Base-by-base conservation (phyloP, 2,797 vertebrate species). In the Falco novaeseelandiae region DNA sequence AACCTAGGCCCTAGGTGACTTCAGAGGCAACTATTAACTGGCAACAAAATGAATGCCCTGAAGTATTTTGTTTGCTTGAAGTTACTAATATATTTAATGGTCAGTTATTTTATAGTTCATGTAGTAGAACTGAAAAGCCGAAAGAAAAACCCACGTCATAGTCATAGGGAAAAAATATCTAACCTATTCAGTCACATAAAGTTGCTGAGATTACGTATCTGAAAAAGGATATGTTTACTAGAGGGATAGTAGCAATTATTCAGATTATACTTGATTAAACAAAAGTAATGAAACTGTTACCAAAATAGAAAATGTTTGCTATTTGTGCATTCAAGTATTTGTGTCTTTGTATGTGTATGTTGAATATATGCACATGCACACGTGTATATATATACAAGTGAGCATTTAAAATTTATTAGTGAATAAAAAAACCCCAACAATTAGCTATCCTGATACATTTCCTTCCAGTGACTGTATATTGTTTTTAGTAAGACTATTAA, bases 401-500 rank as follows among this genome's bases (percentile, higher is more conserved):
- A 73, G 12, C 4, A 1, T 72, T 88, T 72, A 10, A 42, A 79
- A 58, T 69, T 26, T 58, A 63, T 40, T 34, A 25, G 32, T 54
- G 69, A 46, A 30, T 57, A 36, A 10, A 7, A 49, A 16, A 30
- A 2, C 8, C 17, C 36, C 36, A 38, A 38, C 36, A 44, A 18
- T 26, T 55, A 27, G 12, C n/a, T 80, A 29, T 63, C 16, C 30
- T 87, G 29, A 51, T 77, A 46, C 0, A 1, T 86, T 90, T 94
- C 36, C 13, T 92, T 91, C n/a, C 27, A 72, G 18, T 73, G 27
- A 32, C 38, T 73, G 21, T 65, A 46, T 78, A n/a, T 89, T 91
- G 52, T 44, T 95, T 95, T 90, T 49, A 95, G 49, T 87, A 82
- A 89, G 94, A 90, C 63, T 91, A 36, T 76, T 93, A 89, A 66